A percentile compares a stretch with the other conserved stretches of the same genome.
These are phyloP conservation scores for Gallinago undulata DNA, from an alignment of 2,113 vertebrate species.

Conservation along the genomic window DNA sequence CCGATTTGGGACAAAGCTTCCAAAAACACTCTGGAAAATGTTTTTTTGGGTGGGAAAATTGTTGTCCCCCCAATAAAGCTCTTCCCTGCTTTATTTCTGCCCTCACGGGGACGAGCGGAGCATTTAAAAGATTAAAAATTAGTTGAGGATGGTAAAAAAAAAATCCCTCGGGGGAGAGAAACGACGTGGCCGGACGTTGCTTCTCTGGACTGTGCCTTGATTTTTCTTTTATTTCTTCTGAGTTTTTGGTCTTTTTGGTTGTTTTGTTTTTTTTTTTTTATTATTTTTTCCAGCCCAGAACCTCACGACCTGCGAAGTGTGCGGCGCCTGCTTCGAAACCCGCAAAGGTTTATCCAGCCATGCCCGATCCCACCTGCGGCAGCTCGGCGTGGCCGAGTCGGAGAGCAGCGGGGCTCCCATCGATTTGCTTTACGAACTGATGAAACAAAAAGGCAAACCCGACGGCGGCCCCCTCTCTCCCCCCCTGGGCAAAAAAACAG, in stretches of 20 bases:
- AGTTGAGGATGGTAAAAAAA: neutral
- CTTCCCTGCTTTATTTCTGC: neutral
- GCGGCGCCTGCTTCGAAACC: conserved; percentile 88
- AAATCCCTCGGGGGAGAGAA: fast-evolving
- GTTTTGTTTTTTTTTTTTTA: no score
- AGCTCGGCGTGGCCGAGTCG: conserved; percentile 85
- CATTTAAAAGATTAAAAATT: fast-evolving
- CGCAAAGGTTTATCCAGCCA: conserved; percentile 90
- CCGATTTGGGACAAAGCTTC: no score
- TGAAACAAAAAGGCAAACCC: conserved; percentile 81
- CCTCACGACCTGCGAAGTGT: conserved; percentile 88
- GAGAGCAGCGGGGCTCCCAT: conserved; percentile 89
- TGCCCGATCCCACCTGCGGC: conserved; percentile 89
- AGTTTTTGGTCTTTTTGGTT: no score
- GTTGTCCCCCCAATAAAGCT: neutral
- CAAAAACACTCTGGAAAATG: neutral
- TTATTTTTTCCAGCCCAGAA: conserved; percentile 66
- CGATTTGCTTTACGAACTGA: conserved; percentile 85
- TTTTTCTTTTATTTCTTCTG: neutral
- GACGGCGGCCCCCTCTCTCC: conserved; percentile 47
- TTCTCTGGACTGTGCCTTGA: fast-evolving
- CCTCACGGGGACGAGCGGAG: fast-evolving
- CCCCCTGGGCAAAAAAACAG: conserved; percentile 68
- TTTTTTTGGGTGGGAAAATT: neutral
- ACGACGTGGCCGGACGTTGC: fast-evolving